These are phyloP conservation scores for Zygogramma bicolorata DNA, from an alignment of 2,888 invertebrate species.

Conservation along the genomic window DNA sequence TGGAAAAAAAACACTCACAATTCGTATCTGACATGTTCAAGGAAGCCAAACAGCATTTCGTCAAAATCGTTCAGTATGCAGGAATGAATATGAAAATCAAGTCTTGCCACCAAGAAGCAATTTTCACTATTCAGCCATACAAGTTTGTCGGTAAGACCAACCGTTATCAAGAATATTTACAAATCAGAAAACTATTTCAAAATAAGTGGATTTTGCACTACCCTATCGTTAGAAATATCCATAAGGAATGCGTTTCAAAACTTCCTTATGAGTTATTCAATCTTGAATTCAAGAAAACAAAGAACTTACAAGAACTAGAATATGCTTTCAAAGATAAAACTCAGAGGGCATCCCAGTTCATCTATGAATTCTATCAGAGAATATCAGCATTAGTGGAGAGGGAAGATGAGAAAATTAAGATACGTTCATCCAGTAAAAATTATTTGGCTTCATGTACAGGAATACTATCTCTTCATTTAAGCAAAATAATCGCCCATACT, in stretches of 20 bases:
- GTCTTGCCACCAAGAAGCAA: constrained; percentile 69
- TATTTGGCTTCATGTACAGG: constrained; percentile 57
- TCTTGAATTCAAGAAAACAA: constrained; percentile 58
- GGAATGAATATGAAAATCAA: constrained; percentile 49
- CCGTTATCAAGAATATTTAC: constrained; percentile 71
- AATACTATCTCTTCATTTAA: constrained; percentile 73
- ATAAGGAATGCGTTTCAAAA: constrained; percentile 68
- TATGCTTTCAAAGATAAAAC: constrained; percentile 47
- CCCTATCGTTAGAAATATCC: constrained; percentile 72
- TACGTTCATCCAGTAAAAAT: constrained; percentile 8
- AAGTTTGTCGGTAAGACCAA: constrained; percentile 74
- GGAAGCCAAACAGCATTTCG: constrained; percentile 72
- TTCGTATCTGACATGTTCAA: constrained; percentile 69
- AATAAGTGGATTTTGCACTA: constrained; percentile 73
- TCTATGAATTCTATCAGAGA: constrained; percentile 51
- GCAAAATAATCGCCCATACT: constrained; percentile 76
- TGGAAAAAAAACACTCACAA: constrained; percentile 70
- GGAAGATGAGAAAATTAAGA: constrained; percentile 17
- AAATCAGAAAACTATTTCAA: constrained; percentile 70
- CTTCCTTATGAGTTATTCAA: constrained; percentile 71
- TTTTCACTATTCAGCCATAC: constrained; percentile 71
- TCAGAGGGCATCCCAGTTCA: constrained; percentile 40
- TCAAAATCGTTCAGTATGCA: constrained; percentile 66
- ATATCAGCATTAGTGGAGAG: constrained; percentile 41
- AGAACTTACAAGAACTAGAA: constrained; percentile 48